Base-by-base conservation (phyloP, 2,797 vertebrate species). In the Urosaurus nigricauda region DNA sequence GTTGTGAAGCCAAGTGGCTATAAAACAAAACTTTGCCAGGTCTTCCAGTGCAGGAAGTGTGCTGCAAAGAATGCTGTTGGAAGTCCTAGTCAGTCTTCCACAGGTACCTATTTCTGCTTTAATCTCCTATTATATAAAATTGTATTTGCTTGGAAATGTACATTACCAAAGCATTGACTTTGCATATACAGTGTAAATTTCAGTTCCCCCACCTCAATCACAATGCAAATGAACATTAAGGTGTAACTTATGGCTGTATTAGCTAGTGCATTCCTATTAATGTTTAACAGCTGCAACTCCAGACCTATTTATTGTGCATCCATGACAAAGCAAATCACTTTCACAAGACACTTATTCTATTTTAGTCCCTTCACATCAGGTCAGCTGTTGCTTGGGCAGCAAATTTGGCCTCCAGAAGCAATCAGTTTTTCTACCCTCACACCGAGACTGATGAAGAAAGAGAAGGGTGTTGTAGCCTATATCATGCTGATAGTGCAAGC, bases 311-410 rank as follows among this genome's bases (percentile, higher is more conserved):
- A 84, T 4, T 1, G 5, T 85, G 73, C 51, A 87, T 74, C 79
- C 35, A 37, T 3, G n/a, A 90, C 78, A 88, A 21, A 40, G 51
- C 29, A 63, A 79, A 89, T 90, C 87, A 68, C 35, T 90, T 93
- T 90, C 65, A 87, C 5, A 91, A 88, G 85, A 84, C 53, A 65
- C 82, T 79, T 19, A 19, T n/a, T 92, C 74, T 88, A 74, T 47
- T 40, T 77, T 79, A 75, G 84, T 88, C 78, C 83, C 65, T 91
- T 89, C 56, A 89, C 89, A 90, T 37, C 40, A 86, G 73, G 77
- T 80, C 79, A 81, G 93, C 83, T 83, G 87, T 71, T 87, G 43
- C 35, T 87, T 87, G 40, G 58, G 84, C 81, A 51, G n/a, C 6
- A 75, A n/a, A 16, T 65, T 24, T 63, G n/a, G 6, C 9, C 17